Evolutionary conservation across 1,140 invertebrate species (phyloP).

Genomic region (Drosophila paulistorum): DNA sequence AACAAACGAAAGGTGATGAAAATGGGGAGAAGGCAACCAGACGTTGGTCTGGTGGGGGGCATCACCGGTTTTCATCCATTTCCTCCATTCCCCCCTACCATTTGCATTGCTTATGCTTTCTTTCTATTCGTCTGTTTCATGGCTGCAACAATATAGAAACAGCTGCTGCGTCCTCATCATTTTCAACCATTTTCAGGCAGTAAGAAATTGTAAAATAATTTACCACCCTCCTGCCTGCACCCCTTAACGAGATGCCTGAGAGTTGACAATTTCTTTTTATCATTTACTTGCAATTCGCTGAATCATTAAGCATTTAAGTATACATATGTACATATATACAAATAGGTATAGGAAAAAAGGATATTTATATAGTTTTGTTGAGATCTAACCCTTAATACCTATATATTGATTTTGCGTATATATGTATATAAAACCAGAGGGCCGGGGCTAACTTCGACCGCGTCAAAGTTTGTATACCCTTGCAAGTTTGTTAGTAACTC

Average conservation of each 20-base stretch:
- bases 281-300: background rate
- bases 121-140: slow-evolving; percentile 75
- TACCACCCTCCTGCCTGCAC: slow-evolving; percentile 35
- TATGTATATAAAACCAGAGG: too few species aligned
- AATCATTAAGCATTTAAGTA: background rate
- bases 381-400: too few species aligned
- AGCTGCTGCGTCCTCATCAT: slow-evolving; percentile 43
- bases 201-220: slow-evolving; percentile 3
- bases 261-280: background rate
- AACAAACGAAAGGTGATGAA: slow-evolving; percentile 25
- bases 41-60: slow-evolving; percentile 9
- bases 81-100: background rate
- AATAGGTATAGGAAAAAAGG: too few species aligned
- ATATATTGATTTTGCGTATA: too few species aligned
- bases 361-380: too few species aligned
- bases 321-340: background rate
- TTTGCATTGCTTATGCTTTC: slow-evolving; percentile 74
- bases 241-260: background rate
- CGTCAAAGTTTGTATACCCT: too few species aligned
- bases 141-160: slow-evolving; percentile 51
- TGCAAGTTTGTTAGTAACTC: too few species aligned
- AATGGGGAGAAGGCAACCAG: slow-evolving; percentile 16
- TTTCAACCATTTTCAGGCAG: slow-evolving; percentile 16
- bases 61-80: slow-evolving; percentile 67
- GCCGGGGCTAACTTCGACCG: too few species aligned